Base-by-base conservation (phyloP, 2,888 invertebrate species). In the Anticlea derivata region DNA sequence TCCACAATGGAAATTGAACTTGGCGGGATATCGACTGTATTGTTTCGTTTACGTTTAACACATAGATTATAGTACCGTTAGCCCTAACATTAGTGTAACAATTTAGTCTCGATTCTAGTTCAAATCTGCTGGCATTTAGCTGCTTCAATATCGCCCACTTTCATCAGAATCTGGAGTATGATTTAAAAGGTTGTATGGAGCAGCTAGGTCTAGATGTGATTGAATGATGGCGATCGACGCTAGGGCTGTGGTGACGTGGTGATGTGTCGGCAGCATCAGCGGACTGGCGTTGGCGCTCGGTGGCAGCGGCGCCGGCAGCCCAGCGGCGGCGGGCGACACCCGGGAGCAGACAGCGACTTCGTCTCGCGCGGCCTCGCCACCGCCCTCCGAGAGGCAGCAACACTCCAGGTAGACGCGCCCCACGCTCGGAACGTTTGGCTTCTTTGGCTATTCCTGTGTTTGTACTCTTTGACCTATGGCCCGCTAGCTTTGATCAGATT, bases 271-370 rank as follows among this genome's bases (percentile, higher is more conserved):
- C 91, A 92, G 92, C 83, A 91, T 91, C 87, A 89, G 80, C 89
- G 91, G 91, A 75, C 68, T 91, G 91, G 92, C 91, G 84, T 68
- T 91, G 88, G 92, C 92, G 80, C 86, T 92, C 73, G 91, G 90
- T 63, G 80, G 90, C 71, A 88, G 85, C 81, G 78, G 87, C 56
- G 75, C 81, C 31, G 84, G 85, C 80, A 88, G 86, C 55, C 87
- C 87, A 17, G 74, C 79, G 53, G 57, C 78, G 57, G 65, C 73
- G 62, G 60, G 76, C 46, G 83, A 81, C 60, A 64, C 74, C 56
- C 67, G 75, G 75, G 66, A 81, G 73, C 86, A 83, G 70, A 85
- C 86, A 60, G 83, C 86, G 61, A 81, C 87, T 13, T 86, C 88
- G 43, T 85, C 84, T 58, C 84, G 89, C 62, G 88, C 91, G 58